Evolutionary conservation across 2,888 invertebrate genomes (phyloP), one percentile per base, ranked within the genome.

Genomic region (Ptilodon capucinus): DNA sequence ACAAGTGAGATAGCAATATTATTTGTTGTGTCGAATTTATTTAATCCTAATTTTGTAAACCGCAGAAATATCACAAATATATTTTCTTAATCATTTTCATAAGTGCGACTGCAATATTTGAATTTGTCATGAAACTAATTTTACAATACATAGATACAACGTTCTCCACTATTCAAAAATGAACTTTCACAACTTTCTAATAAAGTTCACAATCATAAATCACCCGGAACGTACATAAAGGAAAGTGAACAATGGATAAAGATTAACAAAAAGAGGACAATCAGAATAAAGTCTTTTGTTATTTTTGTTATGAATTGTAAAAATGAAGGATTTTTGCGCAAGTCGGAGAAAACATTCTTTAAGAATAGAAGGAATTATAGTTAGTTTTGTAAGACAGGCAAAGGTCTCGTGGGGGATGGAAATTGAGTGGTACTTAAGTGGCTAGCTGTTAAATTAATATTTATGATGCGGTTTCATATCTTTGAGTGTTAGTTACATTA

Each of bases 211-310:
- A 32, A 32, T 9, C 2, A 32, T 32, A 32, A 32, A 32, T 32
- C 32, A 14, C 5, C 28, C 2, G 14, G 1, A 14, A 32, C 14
- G 14, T 30, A 32, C 14, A 32, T 7, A 32, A 32, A 32, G 14
- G 13, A 54, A 51, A 54, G 50, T 55, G 57, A 58, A 63, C 42
- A 51, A 39, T 38, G 45, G 56, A 28, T 54, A 56, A 30, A 52
- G 56, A 65, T 65, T 63, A 66, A 65, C 60, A 66, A 63, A 65
- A 56, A 42, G 44, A 47, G 62, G 48, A 63, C 64, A 66, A 64
- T 63, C 51, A 46, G 50, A 54, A 54, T 57, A 56, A 62, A 63
- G 50, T 40, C 52, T 48, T 28, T 52, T 40, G 60, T 63, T 63
- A 54, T 54, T 63, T 52, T 63, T 58, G 52, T 66, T 51, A 58